Evolutionary conservation across 2,113 vertebrate species (phyloP).

Genomic region (Aplodontia rufa): DNA sequence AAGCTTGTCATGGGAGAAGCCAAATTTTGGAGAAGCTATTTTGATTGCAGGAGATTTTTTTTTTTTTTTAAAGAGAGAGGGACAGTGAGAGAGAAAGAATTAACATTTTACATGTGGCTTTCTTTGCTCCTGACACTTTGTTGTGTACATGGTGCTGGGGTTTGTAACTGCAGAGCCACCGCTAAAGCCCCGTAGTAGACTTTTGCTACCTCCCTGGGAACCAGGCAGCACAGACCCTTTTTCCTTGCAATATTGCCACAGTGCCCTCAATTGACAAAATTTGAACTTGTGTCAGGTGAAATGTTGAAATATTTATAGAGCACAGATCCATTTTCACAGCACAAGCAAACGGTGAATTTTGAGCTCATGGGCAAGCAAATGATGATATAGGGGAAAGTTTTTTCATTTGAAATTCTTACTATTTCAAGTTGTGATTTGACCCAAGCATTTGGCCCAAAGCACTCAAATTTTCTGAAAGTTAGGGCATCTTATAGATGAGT

Average conservation of each 20-base stretch:
- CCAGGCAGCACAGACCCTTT: neutral
- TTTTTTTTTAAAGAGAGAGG: too few relatives aligned
- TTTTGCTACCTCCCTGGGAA: neutral
- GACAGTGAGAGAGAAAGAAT: too few relatives aligned
- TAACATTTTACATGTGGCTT: too few relatives aligned
- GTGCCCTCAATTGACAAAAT: neutral
- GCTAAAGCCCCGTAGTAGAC: too few relatives aligned
- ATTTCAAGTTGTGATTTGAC: neutral
- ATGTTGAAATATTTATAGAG: neutral
- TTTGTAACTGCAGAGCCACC: too few relatives aligned
- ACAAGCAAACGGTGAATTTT: conserved; percentile 37
- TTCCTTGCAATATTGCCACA: neutral
- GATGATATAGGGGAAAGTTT: neutral
- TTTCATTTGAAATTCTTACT: neutral
- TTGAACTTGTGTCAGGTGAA: neutral
- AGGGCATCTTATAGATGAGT: neutral
- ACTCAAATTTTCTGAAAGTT: neutral
- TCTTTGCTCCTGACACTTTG: too few relatives aligned
- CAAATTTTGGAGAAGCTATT: neutral
- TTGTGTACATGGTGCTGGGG: too few relatives aligned
- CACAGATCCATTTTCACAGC: conserved; percentile 27
- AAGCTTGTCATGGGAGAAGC: neutral
- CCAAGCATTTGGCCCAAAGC: neutral
- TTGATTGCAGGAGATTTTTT: neutral
- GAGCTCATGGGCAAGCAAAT: neutral